Base-by-base conservation (phyloP, 2,113 vertebrate species). In the Leuciscus idus region DNA sequence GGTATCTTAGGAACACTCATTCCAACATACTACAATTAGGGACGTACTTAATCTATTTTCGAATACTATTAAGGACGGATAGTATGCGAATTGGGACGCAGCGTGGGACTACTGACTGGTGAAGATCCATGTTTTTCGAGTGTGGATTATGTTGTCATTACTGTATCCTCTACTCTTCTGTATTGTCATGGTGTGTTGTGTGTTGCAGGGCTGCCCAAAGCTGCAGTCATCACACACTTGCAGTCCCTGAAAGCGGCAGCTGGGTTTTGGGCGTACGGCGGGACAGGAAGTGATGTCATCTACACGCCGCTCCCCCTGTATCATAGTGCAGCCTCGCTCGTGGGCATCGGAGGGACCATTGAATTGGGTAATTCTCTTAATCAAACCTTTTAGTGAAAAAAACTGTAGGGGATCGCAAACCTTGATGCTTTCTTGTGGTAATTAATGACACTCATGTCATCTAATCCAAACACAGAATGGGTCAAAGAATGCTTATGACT, bases 251-350 rank as follows among this genome's bases (percentile, higher is more conserved):
- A 95, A 91, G 96, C 93, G 11, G 94, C 96, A 61, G 92, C 87
- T 81, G 96, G 96, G 3, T 90, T 98, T 7, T 96, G 96, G 96
- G 95, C 92, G 0, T 97, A 96, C 15, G 97, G 97, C 3, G 96
- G 91, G 9, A 95, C 91, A 21, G 19, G 93, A 46, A 87, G 95
- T 75, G 98, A 99, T 10, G 91, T 98, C 0, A 68, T 98, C 50
- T 99, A 99, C 92, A 93, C 95, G 86, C 93, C 97, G 21, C 95
- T 99, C 59, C 98, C 98, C 13, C 95, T 99, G 66, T 99, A 98
- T 90, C 98, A 99, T 85, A 97, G 97, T 26, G 95, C 97, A 26
- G 97, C 96, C 0, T 96, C 98, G 68, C 91, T 99, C 64, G 90
- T 99, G 19, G 98, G 98, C 21, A 96, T 99, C 0, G 95, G 96